Conservation (phyloP, 1,140 invertebrate genomes). For the Hetaerina americana region DNA sequence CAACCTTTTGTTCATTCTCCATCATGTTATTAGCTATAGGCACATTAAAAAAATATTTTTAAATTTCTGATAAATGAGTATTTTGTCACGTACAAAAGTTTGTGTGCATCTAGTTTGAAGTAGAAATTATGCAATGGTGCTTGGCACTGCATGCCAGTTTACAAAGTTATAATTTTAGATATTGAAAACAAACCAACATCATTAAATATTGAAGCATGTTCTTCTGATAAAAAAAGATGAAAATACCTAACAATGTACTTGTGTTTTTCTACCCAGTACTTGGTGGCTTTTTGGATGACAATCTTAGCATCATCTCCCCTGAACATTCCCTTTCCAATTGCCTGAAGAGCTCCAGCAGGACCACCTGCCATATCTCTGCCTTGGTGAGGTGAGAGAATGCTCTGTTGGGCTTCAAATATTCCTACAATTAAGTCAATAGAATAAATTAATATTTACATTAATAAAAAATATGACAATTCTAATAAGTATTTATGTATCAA, state of each 20-base stretch:
- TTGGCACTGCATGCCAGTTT: background rate
- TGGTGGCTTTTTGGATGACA: conserved; percentile 66
- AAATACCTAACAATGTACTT: conserved; percentile 55
- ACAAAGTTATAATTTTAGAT: background rate
- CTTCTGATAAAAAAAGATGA: too few relatives aligned
- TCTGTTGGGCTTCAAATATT: too few relatives aligned
- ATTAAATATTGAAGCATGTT: too few relatives aligned
- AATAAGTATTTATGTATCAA: too few relatives aligned
- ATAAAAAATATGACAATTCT: too few relatives aligned
- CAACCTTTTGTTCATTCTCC: too few relatives aligned
- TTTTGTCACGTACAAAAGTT: background rate
- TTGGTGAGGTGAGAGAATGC: too few relatives aligned
- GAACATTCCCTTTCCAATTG: background rate
- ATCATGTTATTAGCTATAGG: too few relatives aligned
- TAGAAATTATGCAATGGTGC: background rate
- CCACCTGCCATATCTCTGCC: too few relatives aligned
- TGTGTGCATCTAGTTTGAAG: background rate
- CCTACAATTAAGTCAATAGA: too few relatives aligned
- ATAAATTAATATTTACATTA: too few relatives aligned
- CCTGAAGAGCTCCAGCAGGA: background rate
- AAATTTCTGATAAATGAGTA: background rate
- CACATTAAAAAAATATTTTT: background rate
- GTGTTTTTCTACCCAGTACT: conserved; percentile 76
- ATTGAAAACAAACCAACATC: too few relatives aligned
- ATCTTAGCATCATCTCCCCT: conserved; percentile 42